Evolutionary conservation across 1,140 invertebrate species (phyloP).

Genomic region (Drepana arcuata): DNA sequence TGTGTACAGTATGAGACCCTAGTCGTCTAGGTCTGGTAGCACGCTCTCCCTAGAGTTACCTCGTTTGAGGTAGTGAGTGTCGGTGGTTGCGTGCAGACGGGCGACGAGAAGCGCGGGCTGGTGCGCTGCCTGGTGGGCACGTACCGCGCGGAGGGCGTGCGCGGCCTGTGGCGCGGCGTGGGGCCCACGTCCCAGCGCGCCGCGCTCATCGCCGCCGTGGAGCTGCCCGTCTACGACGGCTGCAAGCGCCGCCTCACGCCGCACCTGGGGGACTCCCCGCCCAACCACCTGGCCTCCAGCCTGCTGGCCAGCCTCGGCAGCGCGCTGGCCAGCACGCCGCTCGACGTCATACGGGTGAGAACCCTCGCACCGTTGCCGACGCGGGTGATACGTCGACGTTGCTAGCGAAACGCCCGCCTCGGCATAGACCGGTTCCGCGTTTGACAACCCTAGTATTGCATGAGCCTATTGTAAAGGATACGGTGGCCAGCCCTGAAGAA

Average conservation of each 20-base stretch:
- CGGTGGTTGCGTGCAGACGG: slow-evolving; percentile 24
- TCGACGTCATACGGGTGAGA: slow-evolving; percentile 94
- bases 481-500: too few relatives aligned
- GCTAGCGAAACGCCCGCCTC: too few relatives aligned
- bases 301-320: slow-evolving; percentile 93
- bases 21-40: too few relatives aligned
- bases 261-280: slow-evolving; percentile 82
- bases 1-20: too few relatives aligned
- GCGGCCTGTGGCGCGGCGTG: slow-evolving; percentile 80
- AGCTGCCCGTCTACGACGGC: slow-evolving; percentile 94
- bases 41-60: too few relatives aligned
- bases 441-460: too few relatives aligned
- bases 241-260: slow-evolving; percentile 85
- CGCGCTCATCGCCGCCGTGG: slow-evolving; percentile 92
- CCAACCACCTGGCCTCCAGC: slow-evolving; percentile 94
- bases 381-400: too few relatives aligned
- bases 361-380: too few relatives aligned
- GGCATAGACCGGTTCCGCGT: too few relatives aligned
- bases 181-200: slow-evolving; percentile 93
- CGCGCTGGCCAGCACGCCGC: slow-evolving; percentile 93
- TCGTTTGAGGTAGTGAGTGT: too few relatives aligned
- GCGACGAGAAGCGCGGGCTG: slow-evolving; percentile 43
- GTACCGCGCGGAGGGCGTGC: slow-evolving; percentile 33
- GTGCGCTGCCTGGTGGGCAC: slow-evolving; percentile 41
- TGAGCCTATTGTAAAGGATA: too few relatives aligned